Evolutionary conservation across 2,888 invertebrate species (phyloP).

Genomic region (Shargacucullia verbasci): DNA sequence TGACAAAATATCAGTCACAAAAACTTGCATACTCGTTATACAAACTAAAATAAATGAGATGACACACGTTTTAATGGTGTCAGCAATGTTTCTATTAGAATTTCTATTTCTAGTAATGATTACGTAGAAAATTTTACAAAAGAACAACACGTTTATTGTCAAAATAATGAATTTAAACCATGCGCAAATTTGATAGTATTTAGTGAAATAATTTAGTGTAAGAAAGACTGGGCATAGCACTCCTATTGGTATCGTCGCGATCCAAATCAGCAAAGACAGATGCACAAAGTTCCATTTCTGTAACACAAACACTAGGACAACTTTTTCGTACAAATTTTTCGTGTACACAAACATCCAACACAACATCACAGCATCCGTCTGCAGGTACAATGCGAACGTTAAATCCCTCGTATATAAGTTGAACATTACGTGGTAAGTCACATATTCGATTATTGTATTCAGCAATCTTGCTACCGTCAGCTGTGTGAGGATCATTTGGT

Average conservation of each 20-base stretch:
- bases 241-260: conserved; percentile 64
- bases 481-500: conserved; percentile 72
- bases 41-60: conserved; percentile 70
- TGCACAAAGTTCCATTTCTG: conserved; percentile 58
- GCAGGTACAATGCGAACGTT: conserved; percentile 61
- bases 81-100: conserved; percentile 20
- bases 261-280: conserved; percentile 64
- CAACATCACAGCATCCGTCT: conserved; percentile 70
- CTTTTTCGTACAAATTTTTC: conserved; percentile 76
- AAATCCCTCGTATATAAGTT: conserved; percentile 22
- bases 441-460: conserved; percentile 66
- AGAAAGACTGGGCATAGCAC: conserved; percentile 54
- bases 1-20: conserved; percentile 66
- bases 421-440: conserved; percentile 36
- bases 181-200: conserved; percentile 61
- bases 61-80: conserved; percentile 51
- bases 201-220: background rate
- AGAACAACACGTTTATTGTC: conserved; percentile 66
- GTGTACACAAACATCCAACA: conserved; percentile 78
- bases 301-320: conserved; percentile 68
- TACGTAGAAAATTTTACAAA: conserved; percentile 68
- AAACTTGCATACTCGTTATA: conserved; percentile 72
- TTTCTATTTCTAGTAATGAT: conserved; percentile 52
- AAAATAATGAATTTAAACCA: conserved; percentile 68
- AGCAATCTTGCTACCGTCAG: conserved; percentile 69